Evolutionary conservation across 2,888 invertebrate genomes (phyloP).

Genomic region (Microctonus hyperodae): DNA sequence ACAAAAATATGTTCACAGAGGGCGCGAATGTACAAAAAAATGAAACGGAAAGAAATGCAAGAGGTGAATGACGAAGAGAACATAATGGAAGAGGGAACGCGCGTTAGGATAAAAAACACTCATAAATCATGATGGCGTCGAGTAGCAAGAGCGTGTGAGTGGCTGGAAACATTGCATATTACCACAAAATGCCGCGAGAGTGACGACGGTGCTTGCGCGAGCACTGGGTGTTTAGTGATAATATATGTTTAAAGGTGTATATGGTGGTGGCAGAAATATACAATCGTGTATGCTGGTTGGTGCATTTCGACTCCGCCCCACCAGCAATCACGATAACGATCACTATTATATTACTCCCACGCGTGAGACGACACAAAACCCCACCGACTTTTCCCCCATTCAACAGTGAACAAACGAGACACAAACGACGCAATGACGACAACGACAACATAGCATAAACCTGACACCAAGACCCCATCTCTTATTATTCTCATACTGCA

Average conservation of each 20-base stretch:
- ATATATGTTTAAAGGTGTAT: slow-evolving; percentile 44
- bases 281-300: slow-evolving; percentile 54
- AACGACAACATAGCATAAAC: neutral
- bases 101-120: slow-evolving; percentile 41
- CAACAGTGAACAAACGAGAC: neutral
- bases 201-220: slow-evolving; percentile 41
- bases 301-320: slow-evolving; percentile 56
- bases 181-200: slow-evolving; percentile 29
- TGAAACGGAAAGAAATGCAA: slow-evolving; percentile 19
- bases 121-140: slow-evolving; percentile 55
- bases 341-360: slow-evolving; percentile 57
- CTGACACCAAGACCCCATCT: neutral
- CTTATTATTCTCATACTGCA: neutral
- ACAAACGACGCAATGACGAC: slow-evolving; percentile 24
- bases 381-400: neutral
- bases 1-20: too few species aligned
- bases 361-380: slow-evolving; percentile 41
- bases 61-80: slow-evolving; percentile 9
- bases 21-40: slow-evolving; percentile 17
- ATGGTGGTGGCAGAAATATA: slow-evolving; percentile 53
- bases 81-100: slow-evolving; percentile 15
- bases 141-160: slow-evolving; percentile 40
- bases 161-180: slow-evolving; percentile 35
- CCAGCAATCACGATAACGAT: slow-evolving; percentile 52
- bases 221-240: slow-evolving; percentile 51